phyloP scores from a whole-genome alignment of 2,797 vertebrate species.

The Cossypha caffra region DNA sequence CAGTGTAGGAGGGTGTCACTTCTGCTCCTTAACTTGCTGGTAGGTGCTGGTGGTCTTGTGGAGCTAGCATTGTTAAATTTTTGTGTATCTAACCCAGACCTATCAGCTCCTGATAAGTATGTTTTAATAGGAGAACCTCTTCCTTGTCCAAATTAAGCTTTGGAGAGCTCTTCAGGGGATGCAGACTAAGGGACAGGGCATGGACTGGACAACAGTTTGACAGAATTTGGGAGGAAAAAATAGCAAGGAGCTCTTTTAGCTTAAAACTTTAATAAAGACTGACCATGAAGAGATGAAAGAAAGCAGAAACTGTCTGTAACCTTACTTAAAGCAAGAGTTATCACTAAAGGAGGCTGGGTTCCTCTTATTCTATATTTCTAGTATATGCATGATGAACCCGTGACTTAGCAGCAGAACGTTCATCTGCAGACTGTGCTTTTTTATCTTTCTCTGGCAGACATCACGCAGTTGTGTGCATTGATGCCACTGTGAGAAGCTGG shows the following conservation, averaged over 20 bases:
- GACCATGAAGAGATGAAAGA: not conserved
- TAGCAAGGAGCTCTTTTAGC: not conserved
- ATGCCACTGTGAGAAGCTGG: not conserved
- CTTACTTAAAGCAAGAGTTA: not conserved
- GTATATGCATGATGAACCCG: not conserved
- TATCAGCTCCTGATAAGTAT: not conserved
- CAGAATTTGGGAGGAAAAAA: not conserved
- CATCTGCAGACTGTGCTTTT: not conserved
- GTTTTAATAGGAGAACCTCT: not conserved
- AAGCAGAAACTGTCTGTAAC: not conserved
- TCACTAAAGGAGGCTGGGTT: not conserved
- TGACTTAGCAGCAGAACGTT: not conserved
- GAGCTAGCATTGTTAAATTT: not conserved
- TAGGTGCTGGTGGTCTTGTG: not conserved
- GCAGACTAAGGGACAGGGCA: not conserved
- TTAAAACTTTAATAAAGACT: not conserved
- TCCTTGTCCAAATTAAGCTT: not conserved
- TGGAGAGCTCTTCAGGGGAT: not conserved
- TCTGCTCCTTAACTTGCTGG: not conserved
- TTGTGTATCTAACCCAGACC: not conserved
- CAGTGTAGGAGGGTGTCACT: not conserved
- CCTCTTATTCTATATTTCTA: not conserved
- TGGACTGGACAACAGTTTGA: not conserved
- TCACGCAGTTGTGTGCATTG: accelerated
- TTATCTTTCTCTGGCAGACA: not conserved